A percentile compares a stretch with the other conserved stretches of the same genome.
Conservation (phyloP, 2,113 vertebrate genomes). For the Pteruthius melanotis region DNA sequence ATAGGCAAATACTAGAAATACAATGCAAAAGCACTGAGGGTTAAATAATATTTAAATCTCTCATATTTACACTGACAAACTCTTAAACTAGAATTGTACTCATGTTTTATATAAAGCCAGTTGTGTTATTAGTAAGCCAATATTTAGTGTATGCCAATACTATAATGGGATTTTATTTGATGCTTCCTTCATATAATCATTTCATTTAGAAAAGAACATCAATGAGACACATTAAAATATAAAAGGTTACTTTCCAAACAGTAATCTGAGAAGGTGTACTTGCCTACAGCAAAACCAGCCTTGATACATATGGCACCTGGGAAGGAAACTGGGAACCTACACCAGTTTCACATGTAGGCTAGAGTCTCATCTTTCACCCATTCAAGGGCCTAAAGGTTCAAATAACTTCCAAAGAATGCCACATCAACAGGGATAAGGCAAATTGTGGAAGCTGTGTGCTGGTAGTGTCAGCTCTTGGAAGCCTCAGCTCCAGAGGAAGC, state of each 20-base stretch:
- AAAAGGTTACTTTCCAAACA: neutral
- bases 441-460: rapidly evolving
- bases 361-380: neutral
- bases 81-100: neutral
- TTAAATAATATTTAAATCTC: neutral
- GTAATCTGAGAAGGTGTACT: neutral
- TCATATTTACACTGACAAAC: neutral
- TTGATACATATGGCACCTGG: neutral
- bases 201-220: neutral
- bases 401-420: neutral
- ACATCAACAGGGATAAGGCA: neutral
- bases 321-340: neutral
- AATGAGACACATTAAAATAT: rapidly evolving
- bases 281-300: neutral
- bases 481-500: neutral
- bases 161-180: neutral
- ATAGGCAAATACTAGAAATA: neutral
- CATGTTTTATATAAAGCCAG: neutral
- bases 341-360: rapidly evolving
- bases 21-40: neutral
- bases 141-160: neutral
- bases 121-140: neutral
- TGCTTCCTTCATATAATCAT: neutral
- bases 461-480: neutral
- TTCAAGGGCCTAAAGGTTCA: neutral